Base-by-base conservation (phyloP, 2,113 vertebrate genomes). In the Maccullochella peelii region DNA sequence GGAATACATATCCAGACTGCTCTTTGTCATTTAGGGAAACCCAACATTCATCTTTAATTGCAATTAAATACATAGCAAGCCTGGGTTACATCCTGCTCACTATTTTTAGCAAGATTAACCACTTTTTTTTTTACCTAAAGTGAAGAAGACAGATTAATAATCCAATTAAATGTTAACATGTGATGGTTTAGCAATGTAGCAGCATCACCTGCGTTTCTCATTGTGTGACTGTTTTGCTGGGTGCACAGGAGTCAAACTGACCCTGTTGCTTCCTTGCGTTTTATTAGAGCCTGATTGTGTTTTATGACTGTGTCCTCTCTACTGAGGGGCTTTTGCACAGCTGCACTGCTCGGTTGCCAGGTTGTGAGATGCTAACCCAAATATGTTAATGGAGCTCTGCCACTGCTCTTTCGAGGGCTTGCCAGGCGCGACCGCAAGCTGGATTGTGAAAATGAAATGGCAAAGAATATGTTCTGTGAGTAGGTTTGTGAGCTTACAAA, bases 271-370 rank as follows among this genome's bases (percentile, higher is more conserved):
- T 59, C 40, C 49, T 54, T n/a, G 18, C 20, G 62, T 82, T 89
- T 90, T 82, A 87, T 54, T 65, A 65, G 70, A 77, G 52, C 8
- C 38, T 16, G 73, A 57, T 63, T 73, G 76, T 84, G 49, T 87
- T 91, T 89, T 91, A 89, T 76, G 73, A 50, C 25, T 65, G 59
- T 65, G 71, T 70, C 44, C 27, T 85, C 82, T 59, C 50, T 73
- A 40, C 20, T 55, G 27, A 68, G 59, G 55, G 44, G 44, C 14
- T n/a, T 80, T 59, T 83, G 71, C 85, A 80, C 88, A 94, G 85
- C 89, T 89, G 88, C 87, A 14, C 33, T 5, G 59, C 79, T 79
- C 38, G 47, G 89, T 91, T 92, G 89, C 87, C 89, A 91, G 85
- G 85, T 78, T 88, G 83, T 85, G 73, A 83, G 78, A 86, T 25